A percentile compares a stretch with the other conserved stretches of the same genome.
These are phyloP conservation scores for Brachypodius melanocephalos DNA, from an alignment of 2,113 vertebrate species.

Conservation along the genomic window DNA sequence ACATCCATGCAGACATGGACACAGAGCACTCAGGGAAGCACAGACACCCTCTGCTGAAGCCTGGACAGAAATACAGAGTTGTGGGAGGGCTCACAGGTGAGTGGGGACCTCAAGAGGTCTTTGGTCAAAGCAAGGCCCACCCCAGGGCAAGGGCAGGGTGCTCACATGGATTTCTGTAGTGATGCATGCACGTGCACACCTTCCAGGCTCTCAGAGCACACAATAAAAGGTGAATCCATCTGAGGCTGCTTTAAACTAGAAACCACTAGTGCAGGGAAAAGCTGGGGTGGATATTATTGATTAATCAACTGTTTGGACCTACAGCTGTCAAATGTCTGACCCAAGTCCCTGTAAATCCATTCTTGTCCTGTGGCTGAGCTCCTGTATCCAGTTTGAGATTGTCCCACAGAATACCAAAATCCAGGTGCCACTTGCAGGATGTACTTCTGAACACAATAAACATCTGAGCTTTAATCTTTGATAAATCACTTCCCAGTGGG, in stretches of 20 bases:
- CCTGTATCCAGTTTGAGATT: not conserved
- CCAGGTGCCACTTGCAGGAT: not conserved
- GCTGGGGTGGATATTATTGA: not conserved
- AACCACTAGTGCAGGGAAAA: not conserved
- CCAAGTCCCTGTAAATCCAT: not conserved
- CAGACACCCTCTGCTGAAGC: not conserved
- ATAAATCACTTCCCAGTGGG: not conserved
- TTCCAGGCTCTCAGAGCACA: not conserved
- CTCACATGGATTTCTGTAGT: not conserved
- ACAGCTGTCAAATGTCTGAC: not conserved
- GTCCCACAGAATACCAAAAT: not conserved
- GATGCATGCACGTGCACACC: fast-evolving
- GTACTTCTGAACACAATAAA: not conserved
- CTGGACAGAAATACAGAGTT: not conserved
- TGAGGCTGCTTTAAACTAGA: not conserved
- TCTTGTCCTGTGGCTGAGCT: not conserved
- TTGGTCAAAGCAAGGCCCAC: not conserved
- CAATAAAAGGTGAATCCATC: not conserved
- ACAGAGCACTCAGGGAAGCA: not conserved
- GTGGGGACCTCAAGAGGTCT: not conserved
- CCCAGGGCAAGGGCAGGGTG: not conserved
- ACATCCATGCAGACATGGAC: fast-evolving
- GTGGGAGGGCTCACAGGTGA: not conserved
- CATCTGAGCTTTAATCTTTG: not conserved
- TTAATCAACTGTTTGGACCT: not conserved